phyloP scores from a whole-genome alignment of 2,797 vertebrate genomes.

The Enteromius mattozi region DNA sequence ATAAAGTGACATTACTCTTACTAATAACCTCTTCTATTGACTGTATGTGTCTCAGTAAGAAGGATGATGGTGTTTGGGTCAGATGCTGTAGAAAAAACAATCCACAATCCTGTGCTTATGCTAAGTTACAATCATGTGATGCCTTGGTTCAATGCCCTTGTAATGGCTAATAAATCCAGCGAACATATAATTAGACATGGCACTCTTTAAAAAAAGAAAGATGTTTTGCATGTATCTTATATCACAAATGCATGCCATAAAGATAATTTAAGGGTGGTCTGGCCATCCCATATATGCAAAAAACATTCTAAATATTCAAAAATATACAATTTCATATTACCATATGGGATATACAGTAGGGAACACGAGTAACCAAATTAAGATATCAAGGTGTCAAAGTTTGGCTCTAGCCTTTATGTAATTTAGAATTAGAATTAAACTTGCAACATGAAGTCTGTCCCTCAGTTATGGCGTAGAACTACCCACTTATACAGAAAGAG shows the following conservation, averaged over 20 bases:
- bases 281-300: background rate
- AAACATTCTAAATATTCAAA: background rate
- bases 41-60: background rate
- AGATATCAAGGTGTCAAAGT: too few species aligned
- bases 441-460: background rate
- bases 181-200: constrained; percentile 10
- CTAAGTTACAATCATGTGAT: background rate
- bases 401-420: too few species aligned
- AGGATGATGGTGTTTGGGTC: background rate
- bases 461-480: background rate
- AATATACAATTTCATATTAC: background rate
- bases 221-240: background rate
- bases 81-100: background rate
- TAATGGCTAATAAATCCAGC: background rate
- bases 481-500: background rate
- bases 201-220: background rate
- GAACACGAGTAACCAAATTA: too few species aligned
- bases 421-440: too few species aligned
- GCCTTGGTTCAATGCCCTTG: background rate
- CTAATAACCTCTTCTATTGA: constrained; percentile 26
- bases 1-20: constrained; percentile 12
- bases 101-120: background rate
- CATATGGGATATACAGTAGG: too few species aligned
- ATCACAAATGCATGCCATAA: background rate
- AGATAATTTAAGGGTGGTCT: background rate